A percentile compares a stretch with the other conserved stretches of the same genome.
phyloP scores from a whole-genome alignment of 2,797 vertebrate species.

The Sylvilagus floridanus region DNA sequence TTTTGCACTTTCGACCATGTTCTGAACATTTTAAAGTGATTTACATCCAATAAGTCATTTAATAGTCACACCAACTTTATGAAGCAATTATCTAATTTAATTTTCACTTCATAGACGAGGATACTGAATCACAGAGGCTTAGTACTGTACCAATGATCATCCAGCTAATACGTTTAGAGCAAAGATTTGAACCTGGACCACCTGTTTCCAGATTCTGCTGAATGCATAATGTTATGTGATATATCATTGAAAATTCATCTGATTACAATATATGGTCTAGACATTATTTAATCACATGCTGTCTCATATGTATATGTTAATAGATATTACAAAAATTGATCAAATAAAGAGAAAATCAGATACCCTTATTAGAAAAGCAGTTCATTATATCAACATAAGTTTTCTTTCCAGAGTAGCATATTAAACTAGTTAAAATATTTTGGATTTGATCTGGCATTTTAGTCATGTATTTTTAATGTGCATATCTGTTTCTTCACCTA shows the following conservation, averaged over 20 bases:
- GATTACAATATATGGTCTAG: not conserved
- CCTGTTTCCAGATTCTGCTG: not conserved
- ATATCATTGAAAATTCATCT: not conserved
- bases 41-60: not conserved
- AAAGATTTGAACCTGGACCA: not conserved
- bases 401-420: conserved; percentile 28
- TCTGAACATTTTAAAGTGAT: not conserved
- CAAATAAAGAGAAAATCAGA: not conserved
- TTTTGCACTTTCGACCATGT: not conserved
- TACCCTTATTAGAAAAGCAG: not conserved
- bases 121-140: not conserved
- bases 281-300: not conserved
- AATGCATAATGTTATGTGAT: not conserved
- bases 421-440: not conserved
- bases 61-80: not conserved
- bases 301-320: not conserved
- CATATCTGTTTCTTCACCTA: not conserved
- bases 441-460: not conserved
- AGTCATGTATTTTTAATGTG: not conserved
- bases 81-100: not conserved
- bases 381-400: not conserved
- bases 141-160: not conserved
- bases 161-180: not conserved
- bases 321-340: not conserved
- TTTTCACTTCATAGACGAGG: not conserved